These are phyloP conservation scores for Lasioglossum vierecki DNA, from an alignment of 2,888 invertebrate species.

Conservation along the genomic window DNA sequence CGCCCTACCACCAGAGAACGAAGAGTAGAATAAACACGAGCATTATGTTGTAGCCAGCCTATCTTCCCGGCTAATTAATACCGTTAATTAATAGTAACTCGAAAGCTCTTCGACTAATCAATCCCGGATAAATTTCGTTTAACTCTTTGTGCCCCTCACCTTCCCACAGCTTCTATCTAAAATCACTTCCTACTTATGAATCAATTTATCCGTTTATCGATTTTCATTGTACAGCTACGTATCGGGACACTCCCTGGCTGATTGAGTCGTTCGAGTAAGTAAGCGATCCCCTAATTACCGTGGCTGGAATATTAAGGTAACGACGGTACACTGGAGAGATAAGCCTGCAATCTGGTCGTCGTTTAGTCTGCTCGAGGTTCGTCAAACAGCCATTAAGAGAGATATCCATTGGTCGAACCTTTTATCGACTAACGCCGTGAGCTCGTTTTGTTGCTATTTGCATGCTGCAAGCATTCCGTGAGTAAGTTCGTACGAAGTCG, in stretches of 20 bases:
- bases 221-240: background rate
- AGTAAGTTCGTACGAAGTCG: constrained; percentile 29
- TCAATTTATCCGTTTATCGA: background rate
- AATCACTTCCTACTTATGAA: background rate
- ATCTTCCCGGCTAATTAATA: background rate
- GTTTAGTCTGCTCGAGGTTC: background rate
- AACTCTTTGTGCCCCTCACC: background rate
- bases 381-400: constrained; percentile 12
- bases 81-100: background rate
- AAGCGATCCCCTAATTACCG: constrained; percentile 14
- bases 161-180: background rate
- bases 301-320: background rate
- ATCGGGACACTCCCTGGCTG: background rate
- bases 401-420: constrained; percentile 14
- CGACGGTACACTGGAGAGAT: background rate
- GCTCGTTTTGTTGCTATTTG: constrained; percentile 26
- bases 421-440: constrained; percentile 30
- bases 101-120: background rate
- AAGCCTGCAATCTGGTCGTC: background rate
- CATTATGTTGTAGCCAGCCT: background rate
- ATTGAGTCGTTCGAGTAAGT: background rate
- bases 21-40: background rate
- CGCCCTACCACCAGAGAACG: background rate
- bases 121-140: background rate
- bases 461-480: constrained; percentile 27